Conservation (phyloP, 2,888 invertebrate species). For the Chrysina gloriosa region DNA sequence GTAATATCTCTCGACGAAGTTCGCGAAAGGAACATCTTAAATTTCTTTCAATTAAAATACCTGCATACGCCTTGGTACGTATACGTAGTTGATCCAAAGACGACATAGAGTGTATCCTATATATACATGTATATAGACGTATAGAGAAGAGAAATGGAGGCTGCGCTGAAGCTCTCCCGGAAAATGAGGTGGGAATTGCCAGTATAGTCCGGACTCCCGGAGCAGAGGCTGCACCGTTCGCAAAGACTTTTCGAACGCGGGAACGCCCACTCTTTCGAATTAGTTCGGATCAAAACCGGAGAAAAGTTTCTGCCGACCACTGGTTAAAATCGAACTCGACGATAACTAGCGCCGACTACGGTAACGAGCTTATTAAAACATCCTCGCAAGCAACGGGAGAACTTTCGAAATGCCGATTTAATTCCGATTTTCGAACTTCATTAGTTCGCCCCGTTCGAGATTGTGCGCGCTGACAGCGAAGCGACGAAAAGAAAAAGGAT, state of each 20-base stretch:
- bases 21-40: too few species aligned
- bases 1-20: too few species aligned
- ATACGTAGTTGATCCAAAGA: slow-evolving; percentile 5
- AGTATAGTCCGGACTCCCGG: slow-evolving; percentile 35
- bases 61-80: background rate
- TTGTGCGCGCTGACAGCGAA: too few species aligned
- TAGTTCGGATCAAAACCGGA: background rate
- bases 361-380: too few species aligned
- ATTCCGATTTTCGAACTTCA: too few species aligned
- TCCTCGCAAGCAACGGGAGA: too few species aligned
- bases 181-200: slow-evolving; percentile 42
- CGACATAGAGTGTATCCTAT: slow-evolving; percentile 6
- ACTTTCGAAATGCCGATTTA: too few species aligned
- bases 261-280: slow-evolving; percentile 37
- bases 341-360: too few species aligned
- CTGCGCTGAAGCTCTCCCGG: slow-evolving; percentile 40
- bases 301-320: background rate
- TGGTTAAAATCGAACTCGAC: background rate
- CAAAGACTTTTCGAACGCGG: slow-evolving; percentile 18
- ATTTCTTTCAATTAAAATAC: background rate
- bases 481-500: background rate
- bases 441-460: too few species aligned
- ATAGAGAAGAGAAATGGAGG: slow-evolving; percentile 31
- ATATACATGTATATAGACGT: background rate
- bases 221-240: slow-evolving; percentile 14